Percentiles rank a stretch among this genome's conserved stretches.
phyloP scores from a whole-genome alignment of 2,888 invertebrate species.

The Drosophila nr. perissopoda region DNA sequence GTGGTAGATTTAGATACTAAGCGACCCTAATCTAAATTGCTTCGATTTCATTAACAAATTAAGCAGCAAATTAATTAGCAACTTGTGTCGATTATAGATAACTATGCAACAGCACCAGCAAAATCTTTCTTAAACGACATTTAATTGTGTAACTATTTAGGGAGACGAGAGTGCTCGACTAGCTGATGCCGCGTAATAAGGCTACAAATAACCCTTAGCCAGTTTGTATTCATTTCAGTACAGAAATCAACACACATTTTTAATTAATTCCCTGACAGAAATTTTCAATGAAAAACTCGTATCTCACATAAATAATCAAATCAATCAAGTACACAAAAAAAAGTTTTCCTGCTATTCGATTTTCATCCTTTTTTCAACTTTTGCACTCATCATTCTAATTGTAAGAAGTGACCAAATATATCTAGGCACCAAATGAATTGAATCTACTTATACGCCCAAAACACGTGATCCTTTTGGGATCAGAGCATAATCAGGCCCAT shows the following conservation, averaged over 20 bases:
- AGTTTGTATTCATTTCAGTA: not conserved
- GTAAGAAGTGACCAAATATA: not conserved
- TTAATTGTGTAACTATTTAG: not conserved
- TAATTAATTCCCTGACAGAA: not conserved
- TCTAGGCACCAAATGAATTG: not conserved
- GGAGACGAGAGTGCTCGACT: not conserved
- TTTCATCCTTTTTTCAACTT: not conserved
- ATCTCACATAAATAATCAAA: not conserved
- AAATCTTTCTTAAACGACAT: not conserved
- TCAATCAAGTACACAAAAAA: not conserved
- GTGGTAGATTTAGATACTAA: conserved; percentile 22
- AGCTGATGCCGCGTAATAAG: not conserved
- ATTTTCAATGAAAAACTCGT: not conserved
- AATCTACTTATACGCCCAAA: too few relatives aligned
- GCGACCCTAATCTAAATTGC: not conserved
- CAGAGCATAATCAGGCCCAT: not conserved
- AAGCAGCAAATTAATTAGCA: conserved; percentile 35
- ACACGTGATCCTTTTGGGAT: not conserved
- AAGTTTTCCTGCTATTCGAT: not conserved
- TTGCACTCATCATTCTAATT: not conserved
- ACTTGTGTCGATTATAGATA: conserved; percentile 25
- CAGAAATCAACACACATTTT: not conserved
- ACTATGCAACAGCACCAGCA: not conserved
- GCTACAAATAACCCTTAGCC: not conserved
- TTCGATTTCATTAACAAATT: conserved; percentile 9